Conservation (phyloP, 1,140 invertebrate species). For the Orius laevigatus region DNA sequence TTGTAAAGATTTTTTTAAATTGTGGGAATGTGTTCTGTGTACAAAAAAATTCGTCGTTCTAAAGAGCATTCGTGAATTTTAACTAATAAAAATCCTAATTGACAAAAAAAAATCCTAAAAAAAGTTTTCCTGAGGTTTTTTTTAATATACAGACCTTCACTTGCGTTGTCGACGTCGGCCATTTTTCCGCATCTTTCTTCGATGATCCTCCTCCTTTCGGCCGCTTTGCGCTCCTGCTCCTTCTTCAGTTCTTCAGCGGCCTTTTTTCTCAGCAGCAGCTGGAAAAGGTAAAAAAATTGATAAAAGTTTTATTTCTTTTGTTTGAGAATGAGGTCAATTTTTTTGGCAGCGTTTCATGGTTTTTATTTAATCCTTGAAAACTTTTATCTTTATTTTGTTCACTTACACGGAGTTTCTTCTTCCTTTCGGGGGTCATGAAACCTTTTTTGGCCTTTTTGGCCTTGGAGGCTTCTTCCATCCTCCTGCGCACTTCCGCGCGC, state of each 20-base stretch:
- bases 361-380: background rate
- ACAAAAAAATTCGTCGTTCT: background rate
- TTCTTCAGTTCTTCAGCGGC: constrained; percentile 99
- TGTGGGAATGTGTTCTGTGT: background rate
- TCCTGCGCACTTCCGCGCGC: constrained; percentile 85
- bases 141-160: constrained; percentile 55
- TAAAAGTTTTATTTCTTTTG: constrained; percentile 1
- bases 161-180: constrained; percentile 76
- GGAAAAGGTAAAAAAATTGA: constrained; percentile 14
- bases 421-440: constrained; percentile 96
- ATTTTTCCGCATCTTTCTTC: constrained; percentile 84
- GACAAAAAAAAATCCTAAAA: no score
- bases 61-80: background rate
- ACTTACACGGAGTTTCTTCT: constrained; percentile 93
- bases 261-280: constrained; percentile 97
- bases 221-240: constrained; percentile 95
- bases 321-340: background rate
- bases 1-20: background rate
- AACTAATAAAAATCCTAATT: no score
- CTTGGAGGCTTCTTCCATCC: constrained; percentile 87
- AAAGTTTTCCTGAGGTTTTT: background rate
- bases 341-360: background rate
- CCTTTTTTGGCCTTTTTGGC: constrained; percentile 93
- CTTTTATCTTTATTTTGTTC: constrained; percentile 1
- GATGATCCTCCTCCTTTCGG: constrained; percentile 93